Percentiles rank a stretch among this genome's conserved stretches.
Evolutionary conservation across 2,113 vertebrate species (phyloP).

Genomic region (Nesogale talazaci): DNA sequence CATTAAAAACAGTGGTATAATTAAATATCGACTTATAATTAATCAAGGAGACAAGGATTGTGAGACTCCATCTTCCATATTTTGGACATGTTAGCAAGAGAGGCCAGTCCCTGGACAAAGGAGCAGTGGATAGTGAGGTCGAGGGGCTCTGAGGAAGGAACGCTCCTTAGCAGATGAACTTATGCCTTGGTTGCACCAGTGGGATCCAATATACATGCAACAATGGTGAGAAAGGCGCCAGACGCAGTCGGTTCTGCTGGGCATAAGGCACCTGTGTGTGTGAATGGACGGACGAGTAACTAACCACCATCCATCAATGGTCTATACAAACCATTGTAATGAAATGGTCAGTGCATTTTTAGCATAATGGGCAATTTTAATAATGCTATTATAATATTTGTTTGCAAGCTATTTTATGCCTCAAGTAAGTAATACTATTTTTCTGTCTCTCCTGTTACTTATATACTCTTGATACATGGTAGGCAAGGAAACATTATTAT

Average conservation of each 20-base stretch:
- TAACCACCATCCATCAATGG: neutral
- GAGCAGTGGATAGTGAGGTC: no score
- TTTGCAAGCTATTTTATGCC: neutral
- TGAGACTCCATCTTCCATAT: no score
- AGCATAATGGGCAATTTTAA: neutral
- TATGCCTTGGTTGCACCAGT: no score
- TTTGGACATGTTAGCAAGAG: no score
- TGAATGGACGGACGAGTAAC: no score
- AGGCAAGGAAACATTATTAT: neutral
- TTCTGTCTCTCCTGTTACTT: neutral
- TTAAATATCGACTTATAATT: constrained; percentile 54
- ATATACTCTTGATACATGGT: neutral
- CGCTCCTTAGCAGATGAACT: no score
- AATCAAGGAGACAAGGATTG: neutral
- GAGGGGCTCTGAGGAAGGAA: no score
- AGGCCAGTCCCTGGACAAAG: no score
- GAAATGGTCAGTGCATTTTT: neutral
- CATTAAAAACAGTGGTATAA: neutral
- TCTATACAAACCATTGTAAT: neutral
- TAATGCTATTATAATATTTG: neutral
- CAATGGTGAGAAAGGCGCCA: no score
- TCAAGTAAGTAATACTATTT: neutral
- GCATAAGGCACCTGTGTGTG: no score
- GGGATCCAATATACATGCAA: no score
- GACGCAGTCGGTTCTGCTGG: no score